phyloP scores from a whole-genome alignment of 2,797 vertebrate genomes.

The Rhinoraja longicauda region DNA sequence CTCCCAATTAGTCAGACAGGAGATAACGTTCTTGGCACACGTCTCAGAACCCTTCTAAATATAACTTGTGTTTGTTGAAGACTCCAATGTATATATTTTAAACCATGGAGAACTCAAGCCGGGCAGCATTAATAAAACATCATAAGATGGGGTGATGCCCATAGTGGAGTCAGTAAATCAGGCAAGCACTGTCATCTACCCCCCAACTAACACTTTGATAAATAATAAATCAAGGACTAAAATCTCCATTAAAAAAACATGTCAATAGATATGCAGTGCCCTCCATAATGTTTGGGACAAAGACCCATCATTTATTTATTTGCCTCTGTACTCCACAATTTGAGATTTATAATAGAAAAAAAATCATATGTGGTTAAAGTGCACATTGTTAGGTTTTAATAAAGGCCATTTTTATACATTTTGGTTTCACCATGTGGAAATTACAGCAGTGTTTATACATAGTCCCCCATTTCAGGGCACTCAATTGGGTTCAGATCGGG shows the following conservation, averaged over 20 bases:
- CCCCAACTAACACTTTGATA: not conserved
- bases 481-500: too few species aligned
- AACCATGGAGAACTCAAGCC: not conserved
- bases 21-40: not conserved
- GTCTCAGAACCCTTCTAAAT: not conserved
- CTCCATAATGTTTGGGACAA: too few species aligned
- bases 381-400: too few species aligned
- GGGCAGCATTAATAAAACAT: not conserved
- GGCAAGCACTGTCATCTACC: not conserved
- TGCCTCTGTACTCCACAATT: too few species aligned
- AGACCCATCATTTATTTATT: too few species aligned
- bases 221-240: constrained; percentile 28
- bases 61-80: not conserved
- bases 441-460: too few species aligned
- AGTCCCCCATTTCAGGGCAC: too few species aligned
- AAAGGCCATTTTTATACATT: too few species aligned
- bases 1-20: not conserved
- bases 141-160: not conserved
- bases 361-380: too few species aligned
- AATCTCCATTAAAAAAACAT: constrained; percentile 9
- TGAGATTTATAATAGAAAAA: too few species aligned
- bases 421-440: too few species aligned
- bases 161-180: not conserved
- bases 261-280: not conserved
- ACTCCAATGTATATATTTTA: not conserved